phyloP scores from a whole-genome alignment of 53 echinoderm and acorn worm species.

The Henricia sp. region DNA sequence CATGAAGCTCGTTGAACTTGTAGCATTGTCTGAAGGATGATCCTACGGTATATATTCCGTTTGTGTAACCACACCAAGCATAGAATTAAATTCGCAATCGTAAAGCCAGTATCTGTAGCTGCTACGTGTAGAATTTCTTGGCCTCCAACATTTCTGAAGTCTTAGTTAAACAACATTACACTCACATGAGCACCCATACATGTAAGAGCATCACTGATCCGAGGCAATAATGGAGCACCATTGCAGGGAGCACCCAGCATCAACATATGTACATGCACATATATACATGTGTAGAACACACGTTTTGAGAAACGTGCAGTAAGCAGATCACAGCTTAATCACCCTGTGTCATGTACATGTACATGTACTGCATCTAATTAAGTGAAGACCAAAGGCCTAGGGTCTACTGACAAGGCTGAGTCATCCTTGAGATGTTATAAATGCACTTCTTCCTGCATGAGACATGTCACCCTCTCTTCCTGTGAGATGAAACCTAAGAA shows the following conservation, averaged over 20 bases:
- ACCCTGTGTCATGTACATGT: background rate
- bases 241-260: background rate
- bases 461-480: conserved; percentile 15
- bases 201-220: background rate
- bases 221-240: background rate
- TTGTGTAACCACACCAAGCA: too few species aligned
- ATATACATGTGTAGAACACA: too few species aligned
- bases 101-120: too few species aligned
- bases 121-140: too few species aligned
- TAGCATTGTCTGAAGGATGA: too few species aligned
- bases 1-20: too few species aligned
- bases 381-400: background rate
- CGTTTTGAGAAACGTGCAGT: background rate
- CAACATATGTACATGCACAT: background rate
- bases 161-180: too few species aligned
- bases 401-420: background rate
- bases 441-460: conserved; percentile 11
- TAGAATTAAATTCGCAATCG: too few species aligned
- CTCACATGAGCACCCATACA: background rate
- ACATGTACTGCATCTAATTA: background rate
- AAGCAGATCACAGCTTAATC: background rate
- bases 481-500: background rate
- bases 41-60: too few species aligned
- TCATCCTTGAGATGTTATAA: background rate
- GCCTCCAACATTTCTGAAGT: too few species aligned